Conservation (phyloP, 2,797 vertebrate species). For the Vipera ursinii region DNA sequence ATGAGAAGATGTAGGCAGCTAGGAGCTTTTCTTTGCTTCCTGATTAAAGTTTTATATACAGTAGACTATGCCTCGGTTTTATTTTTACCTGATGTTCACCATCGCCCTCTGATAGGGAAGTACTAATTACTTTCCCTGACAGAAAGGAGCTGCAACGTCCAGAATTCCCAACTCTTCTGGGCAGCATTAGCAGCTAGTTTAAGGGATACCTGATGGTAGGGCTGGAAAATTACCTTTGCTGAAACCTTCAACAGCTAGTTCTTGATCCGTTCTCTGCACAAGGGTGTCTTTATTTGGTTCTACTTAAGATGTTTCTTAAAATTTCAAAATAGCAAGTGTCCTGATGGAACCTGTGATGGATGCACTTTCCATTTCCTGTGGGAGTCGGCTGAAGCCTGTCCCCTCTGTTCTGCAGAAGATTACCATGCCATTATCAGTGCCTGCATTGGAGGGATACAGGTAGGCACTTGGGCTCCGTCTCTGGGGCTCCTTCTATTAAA, state of each 20-base stretch:
- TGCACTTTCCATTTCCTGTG: conserved; percentile 93
- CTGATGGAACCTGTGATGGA: conserved; percentile 92
- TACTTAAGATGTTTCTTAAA: conserved; percentile 1
- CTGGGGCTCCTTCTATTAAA: neutral
- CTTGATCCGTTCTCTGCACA: neutral
- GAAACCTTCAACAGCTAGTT: neutral
- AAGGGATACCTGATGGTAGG: neutral
- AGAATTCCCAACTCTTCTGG: neutral
- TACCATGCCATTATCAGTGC: conserved; percentile 86
- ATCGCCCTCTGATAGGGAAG: too few relatives aligned
- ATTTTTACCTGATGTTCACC: too few relatives aligned
- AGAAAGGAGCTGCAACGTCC: neutral
- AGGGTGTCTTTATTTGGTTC: neutral
- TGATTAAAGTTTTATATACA: too few relatives aligned
- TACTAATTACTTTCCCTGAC: neutral
- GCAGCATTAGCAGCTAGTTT: neutral
- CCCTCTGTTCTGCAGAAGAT: conserved; percentile 84
- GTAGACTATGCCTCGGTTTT: too few relatives aligned
- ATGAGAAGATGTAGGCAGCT: too few relatives aligned
- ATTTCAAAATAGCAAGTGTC: conserved; percentile 78
- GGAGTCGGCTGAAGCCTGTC: conserved; percentile 84
- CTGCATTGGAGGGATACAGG: conserved; percentile 88
- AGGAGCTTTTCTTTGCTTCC: too few relatives aligned
- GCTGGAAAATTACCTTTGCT: neutral
- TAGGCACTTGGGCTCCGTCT: conserved; percentile 50